Percentiles rank a stretch among this genome's conserved stretches.
These are phyloP conservation scores for Aphodius sticticus DNA, from an alignment of 2,888 invertebrate species.

Conservation along the genomic window DNA sequence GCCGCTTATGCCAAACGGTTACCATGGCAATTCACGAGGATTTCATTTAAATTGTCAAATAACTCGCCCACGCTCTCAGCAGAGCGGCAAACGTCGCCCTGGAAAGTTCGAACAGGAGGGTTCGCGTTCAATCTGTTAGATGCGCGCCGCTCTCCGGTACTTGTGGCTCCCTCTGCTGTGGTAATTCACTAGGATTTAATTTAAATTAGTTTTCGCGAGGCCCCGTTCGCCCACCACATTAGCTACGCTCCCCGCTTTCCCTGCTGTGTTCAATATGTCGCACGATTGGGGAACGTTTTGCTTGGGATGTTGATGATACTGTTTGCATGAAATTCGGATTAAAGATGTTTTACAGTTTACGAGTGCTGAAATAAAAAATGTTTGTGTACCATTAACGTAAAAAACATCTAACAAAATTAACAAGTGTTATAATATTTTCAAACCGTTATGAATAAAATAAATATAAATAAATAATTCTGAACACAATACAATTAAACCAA, in stretches of 20 bases:
- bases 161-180: constrained; percentile 51
- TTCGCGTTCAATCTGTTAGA: constrained; percentile 26
- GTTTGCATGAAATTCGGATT: too few relatives aligned
- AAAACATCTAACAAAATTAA: too few relatives aligned
- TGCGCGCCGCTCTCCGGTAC: constrained; percentile 42
- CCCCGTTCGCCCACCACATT: constrained; percentile 48
- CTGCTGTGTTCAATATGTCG: constrained; percentile 52
- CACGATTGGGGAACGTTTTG: neutral
- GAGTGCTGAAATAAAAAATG: too few relatives aligned
- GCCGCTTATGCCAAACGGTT: constrained; percentile 55
- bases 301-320: neutral
- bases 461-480: too few relatives aligned
- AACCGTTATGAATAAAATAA: too few relatives aligned
- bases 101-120: constrained; percentile 21
- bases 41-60: constrained; percentile 59
- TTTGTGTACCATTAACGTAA: too few relatives aligned
- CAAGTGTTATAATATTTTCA: too few relatives aligned
- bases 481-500: too few relatives aligned
- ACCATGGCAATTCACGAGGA: constrained; percentile 59
- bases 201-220: constrained; percentile 72
- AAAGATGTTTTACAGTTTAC: too few relatives aligned
- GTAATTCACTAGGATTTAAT: constrained; percentile 80
- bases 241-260: constrained; percentile 45
- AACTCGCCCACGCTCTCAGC: constrained; percentile 40
- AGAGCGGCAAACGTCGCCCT: constrained; percentile 49